Evolutionary conservation across 2,888 invertebrate species (phyloP).

Genomic region (Aleiodes alternator): DNA sequence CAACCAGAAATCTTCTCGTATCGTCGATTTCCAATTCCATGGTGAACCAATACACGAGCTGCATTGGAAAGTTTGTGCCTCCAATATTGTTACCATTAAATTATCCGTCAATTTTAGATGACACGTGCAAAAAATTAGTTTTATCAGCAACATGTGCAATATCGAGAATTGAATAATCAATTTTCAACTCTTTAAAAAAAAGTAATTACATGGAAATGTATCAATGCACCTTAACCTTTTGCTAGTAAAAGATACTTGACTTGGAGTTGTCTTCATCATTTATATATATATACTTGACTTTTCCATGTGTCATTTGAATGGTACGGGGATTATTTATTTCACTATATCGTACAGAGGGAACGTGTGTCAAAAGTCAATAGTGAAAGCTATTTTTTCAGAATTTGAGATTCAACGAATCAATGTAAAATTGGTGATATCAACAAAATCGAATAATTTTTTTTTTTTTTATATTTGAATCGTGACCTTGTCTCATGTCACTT

Average conservation of each 20-base stretch:
- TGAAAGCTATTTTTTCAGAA: conserved; percentile 4
- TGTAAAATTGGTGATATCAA: not conserved
- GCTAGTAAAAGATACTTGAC: conserved; percentile 9
- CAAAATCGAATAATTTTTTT: conserved; percentile 9
- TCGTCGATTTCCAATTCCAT: conserved; percentile 50
- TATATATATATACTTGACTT: conserved; percentile 34
- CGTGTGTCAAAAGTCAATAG: conserved; percentile 35
- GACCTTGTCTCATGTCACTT: conserved; percentile 73
- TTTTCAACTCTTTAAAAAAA: not conserved
- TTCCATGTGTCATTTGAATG: conserved; percentile 40
- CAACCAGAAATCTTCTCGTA: conserved; percentile 30
- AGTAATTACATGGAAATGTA: conserved; percentile 8
- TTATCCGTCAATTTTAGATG: not conserved
- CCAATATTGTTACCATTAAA: conserved; percentile 26
- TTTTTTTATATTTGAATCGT: conserved; percentile 25
- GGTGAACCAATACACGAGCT: conserved; percentile 35
- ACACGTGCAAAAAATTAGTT: not conserved
- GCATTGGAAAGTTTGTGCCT: conserved; percentile 48
- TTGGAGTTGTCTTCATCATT: conserved; percentile 32
- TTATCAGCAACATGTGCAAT: no score
- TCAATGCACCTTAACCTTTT: conserved; percentile 28
- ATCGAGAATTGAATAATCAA: not conserved
- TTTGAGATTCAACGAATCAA: not conserved
- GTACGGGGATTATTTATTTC: conserved; percentile 39
- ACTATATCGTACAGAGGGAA: not conserved